Conservation (phyloP, 2,888 invertebrate species). For the Parelbella ahira region DNA sequence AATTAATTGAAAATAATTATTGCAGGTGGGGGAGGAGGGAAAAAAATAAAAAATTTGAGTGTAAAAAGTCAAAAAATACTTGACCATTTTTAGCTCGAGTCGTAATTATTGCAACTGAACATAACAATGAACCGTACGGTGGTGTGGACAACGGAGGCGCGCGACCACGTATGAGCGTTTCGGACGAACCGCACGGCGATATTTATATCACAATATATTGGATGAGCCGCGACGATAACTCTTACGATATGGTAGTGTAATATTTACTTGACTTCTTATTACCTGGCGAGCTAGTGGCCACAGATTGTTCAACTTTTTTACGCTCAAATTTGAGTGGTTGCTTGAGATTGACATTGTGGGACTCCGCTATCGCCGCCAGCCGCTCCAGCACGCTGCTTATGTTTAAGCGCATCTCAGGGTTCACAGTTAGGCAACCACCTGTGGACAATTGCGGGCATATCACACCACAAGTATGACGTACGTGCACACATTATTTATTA, state of each 20-base stretch:
- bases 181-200: conserved; percentile 26
- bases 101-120: conserved; percentile 69
- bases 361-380: conserved; percentile 93
- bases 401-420: conserved; percentile 90
- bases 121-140: conserved; percentile 59
- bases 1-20: conserved; percentile 58
- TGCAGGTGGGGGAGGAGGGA: conserved; percentile 33
- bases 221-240: conserved; percentile 44
- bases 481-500: no score
- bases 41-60: conserved; percentile 75
- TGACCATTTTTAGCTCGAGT: conserved; percentile 81
- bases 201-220: conserved; percentile 43
- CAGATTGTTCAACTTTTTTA: conserved; percentile 82
- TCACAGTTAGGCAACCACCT: conserved; percentile 89
- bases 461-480: no score
- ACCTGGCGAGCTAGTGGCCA: conserved; percentile 83
- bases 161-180: conserved; percentile 22
- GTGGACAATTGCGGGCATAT: conserved; percentile 45
- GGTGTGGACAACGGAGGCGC: conserved; percentile 46
- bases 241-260: conserved; percentile 81
- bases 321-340: conserved; percentile 86
- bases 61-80: conserved; percentile 82
- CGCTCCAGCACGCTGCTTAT: conserved; percentile 91
- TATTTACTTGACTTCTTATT: conserved; percentile 82
- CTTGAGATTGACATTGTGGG: conserved; percentile 89